phyloP scores from a whole-genome alignment of 92 coral and sea anemone species.

The Bergia sp. region DNA sequence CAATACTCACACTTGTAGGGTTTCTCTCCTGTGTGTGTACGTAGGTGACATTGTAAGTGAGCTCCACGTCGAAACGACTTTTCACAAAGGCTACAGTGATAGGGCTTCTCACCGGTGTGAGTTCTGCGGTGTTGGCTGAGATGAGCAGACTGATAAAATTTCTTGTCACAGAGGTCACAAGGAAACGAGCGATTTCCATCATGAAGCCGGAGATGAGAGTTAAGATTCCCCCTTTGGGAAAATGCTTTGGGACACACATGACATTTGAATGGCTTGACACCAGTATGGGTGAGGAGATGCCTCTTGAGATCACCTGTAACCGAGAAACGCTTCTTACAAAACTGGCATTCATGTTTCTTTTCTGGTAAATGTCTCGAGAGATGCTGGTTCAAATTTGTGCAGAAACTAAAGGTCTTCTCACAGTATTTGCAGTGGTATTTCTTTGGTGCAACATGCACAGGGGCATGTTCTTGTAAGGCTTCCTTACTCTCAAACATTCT shows the following conservation, averaged over 20 bases:
- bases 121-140: background rate
- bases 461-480: background rate
- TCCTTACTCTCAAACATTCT: conserved; percentile 13
- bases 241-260: background rate
- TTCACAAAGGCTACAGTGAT: background rate
- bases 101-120: background rate
- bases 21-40: conserved; percentile 10
- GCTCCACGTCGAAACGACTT: background rate
- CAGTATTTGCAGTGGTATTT: conserved; percentile 10
- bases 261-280: conserved; percentile 12
- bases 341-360: background rate
- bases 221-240: conserved; percentile 11
- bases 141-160: conserved; percentile 3
- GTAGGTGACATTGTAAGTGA: conserved; percentile 1
- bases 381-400: background rate
- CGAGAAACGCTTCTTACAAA: conserved; percentile 10
- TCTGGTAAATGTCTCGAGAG: conserved; percentile 4
- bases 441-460: conserved; percentile 1
- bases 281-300: conserved; percentile 13
- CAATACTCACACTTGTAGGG: conserved; percentile 20
- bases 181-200: background rate
- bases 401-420: conserved; percentile 2
- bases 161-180: background rate
- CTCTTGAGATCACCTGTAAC: background rate
- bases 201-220: conserved; percentile 12